Evolutionary conservation across 64 coral and sea anemone species (phyloP).

Genomic region (Platygyra sinensis): DNA sequence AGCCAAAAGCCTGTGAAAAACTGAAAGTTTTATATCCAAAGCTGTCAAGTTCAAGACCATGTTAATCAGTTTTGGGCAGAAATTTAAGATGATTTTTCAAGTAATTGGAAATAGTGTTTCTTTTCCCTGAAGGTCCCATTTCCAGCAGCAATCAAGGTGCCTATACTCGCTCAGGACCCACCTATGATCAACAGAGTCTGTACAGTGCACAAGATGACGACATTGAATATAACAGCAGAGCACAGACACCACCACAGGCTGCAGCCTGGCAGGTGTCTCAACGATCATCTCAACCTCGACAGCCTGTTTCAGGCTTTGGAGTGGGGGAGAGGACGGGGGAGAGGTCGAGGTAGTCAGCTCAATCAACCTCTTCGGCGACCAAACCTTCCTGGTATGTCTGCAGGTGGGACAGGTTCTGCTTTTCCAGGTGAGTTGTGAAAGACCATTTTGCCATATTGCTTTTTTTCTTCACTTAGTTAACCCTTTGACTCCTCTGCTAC

Average conservation of each 20-base stretch:
- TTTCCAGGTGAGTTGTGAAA: neutral
- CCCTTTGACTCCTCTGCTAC: no score
- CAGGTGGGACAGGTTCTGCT: constrained; percentile 1
- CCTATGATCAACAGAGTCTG: constrained; percentile 39
- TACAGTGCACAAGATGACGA: neutral
- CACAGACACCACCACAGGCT: neutral
- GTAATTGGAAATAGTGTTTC: no score
- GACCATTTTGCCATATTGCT: neutral
- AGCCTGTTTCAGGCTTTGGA: neutral
- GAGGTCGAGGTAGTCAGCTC: constrained; percentile 61
- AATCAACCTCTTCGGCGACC: constrained; percentile 78
- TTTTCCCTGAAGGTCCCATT: neutral
- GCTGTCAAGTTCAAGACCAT: no score
- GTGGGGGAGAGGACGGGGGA: constrained; percentile 81
- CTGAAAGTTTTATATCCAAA: no score
- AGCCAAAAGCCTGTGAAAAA: no score
- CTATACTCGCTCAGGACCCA: constrained; percentile 52
- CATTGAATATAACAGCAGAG: neutral
- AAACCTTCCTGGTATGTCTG: constrained; percentile 51
- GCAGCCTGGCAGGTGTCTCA: neutral
- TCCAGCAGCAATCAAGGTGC: neutral
- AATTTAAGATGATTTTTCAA: no score
- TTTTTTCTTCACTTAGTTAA: neutral
- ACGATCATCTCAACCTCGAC: constrained; percentile 5
- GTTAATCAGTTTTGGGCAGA: no score